A percentile compares a stretch with the other conserved stretches of the same genome.
Conservation (phyloP, 1,140 invertebrate species). For the Aporrectodea caliginosa region DNA sequence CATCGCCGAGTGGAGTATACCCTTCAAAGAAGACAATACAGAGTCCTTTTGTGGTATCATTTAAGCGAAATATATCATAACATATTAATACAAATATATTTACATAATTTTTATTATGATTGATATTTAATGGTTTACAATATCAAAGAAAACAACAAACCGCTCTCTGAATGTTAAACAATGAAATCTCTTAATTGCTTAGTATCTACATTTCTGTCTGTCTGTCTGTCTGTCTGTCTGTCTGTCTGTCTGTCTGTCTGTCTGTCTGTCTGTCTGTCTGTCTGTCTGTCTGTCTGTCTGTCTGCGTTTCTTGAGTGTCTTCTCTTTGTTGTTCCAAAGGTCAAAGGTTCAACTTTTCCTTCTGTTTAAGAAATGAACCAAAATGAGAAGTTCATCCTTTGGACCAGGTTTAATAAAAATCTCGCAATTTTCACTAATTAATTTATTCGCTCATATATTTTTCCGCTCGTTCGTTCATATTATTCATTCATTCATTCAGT, state of each 20-base stretch:
- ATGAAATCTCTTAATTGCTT: too few relatives aligned
- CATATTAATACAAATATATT: too few relatives aligned
- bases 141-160: too few relatives aligned
- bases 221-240: slow-evolving; percentile 4
- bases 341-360: background rate
- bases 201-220: background rate
- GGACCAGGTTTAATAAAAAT: background rate
- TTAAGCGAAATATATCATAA: too few relatives aligned
- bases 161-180: too few relatives aligned
- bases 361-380: background rate
- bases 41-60: too few relatives aligned
- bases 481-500: too few relatives aligned
- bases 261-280: slow-evolving; percentile 17
- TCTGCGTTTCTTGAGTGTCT: background rate
- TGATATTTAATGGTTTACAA: too few relatives aligned
- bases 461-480: background rate
- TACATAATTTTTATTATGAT: too few relatives aligned
- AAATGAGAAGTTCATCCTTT: background rate
- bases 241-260: slow-evolving; percentile 16
- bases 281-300: slow-evolving; percentile 16
- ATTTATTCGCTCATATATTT: background rate
- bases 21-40: too few relatives aligned
- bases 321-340: background rate
- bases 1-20: too few relatives aligned
- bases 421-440: background rate